A percentile compares a stretch with the other conserved stretches of the same genome.
These are phyloP conservation scores for Mallotus villosus DNA, from an alignment of 2,797 vertebrate species.

Conservation along the genomic window DNA sequence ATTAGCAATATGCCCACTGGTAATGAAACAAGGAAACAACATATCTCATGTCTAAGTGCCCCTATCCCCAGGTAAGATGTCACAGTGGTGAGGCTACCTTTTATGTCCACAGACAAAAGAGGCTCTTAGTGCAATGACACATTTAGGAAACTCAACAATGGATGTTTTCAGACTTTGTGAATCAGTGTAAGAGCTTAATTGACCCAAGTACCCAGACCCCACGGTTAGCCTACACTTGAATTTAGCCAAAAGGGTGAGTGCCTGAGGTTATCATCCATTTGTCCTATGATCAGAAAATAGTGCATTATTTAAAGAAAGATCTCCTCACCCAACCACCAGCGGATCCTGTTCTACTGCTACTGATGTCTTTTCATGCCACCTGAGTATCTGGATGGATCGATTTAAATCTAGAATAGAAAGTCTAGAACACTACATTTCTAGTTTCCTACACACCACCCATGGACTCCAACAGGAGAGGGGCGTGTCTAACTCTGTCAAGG, in stretches of 20 bases:
- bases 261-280: not conserved
- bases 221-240: not conserved
- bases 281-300: constrained; percentile 25
- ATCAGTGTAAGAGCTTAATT: no score
- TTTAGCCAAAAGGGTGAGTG: constrained; percentile 11
- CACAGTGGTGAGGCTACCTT: no score
- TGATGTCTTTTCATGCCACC: constrained; percentile 37
- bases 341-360: constrained; percentile 9
- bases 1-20: no score
- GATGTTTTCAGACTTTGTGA: not conserved
- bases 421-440: constrained; percentile 24
- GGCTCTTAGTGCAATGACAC: constrained; percentile 34
- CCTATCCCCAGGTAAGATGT: no score
- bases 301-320: constrained; percentile 28
- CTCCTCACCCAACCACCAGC: constrained; percentile 14
- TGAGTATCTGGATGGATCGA: constrained; percentile 54
- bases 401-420: constrained; percentile 19
- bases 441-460: constrained; percentile 17
- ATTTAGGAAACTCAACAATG: constrained; percentile 18
- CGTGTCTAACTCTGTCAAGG: constrained; percentile 61
- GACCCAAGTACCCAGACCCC: no score
- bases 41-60: no score
- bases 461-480: constrained; percentile 23
- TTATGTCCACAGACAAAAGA: no score
- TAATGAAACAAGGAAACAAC: no score